Base-by-base conservation (phyloP, 2,888 invertebrate species). In the Papilio demoleus region DNA sequence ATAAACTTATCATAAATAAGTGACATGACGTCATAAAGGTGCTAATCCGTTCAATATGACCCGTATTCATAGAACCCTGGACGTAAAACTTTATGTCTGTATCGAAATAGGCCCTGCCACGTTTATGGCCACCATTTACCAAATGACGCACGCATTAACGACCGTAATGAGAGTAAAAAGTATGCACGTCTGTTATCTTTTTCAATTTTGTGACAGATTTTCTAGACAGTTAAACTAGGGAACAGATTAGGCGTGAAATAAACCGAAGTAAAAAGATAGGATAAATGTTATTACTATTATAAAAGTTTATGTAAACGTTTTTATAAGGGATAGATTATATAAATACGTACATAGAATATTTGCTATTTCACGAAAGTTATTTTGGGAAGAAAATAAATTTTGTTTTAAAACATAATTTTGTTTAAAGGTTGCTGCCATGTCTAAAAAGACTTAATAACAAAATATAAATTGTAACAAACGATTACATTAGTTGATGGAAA, bases 11-110 rank as follows among this genome's bases (percentile, higher is more conserved):
- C 19, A 19, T 14, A 53, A 14, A 53, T 27, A 27, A 27, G 27
- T 27, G 27, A 53, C 53, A 53, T 27, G 14, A 38, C 36, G 24
- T 34, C 50, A 38, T 38, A 38, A 50, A 38, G 63, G 63, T 63
- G 24, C 8, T 64, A 64, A 64, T 64, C 53, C 53, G 47, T 22
- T 14, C 62, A 34, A 47, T 62, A 27, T 24, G 12, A 50, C 12
- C 47, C 47, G 12, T 50, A 24, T 17, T 50, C 47, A 42, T 42
- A 42, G 58, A 17, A 40, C 56, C 27, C 24, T 58, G 42, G 12
- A 22, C 42, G 19, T 65, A 58, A 65, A 65, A 65, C 42, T 65
- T 65, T 65, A 65, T 45, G 58, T 42, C 65, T 58, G 42, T 58
- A 65, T 65, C 58, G 58, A 42, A 65, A 40, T 58, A 58, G 65